Base-by-base conservation (phyloP, 2,113 vertebrate species). In the Cynocephalus volans region DNA sequence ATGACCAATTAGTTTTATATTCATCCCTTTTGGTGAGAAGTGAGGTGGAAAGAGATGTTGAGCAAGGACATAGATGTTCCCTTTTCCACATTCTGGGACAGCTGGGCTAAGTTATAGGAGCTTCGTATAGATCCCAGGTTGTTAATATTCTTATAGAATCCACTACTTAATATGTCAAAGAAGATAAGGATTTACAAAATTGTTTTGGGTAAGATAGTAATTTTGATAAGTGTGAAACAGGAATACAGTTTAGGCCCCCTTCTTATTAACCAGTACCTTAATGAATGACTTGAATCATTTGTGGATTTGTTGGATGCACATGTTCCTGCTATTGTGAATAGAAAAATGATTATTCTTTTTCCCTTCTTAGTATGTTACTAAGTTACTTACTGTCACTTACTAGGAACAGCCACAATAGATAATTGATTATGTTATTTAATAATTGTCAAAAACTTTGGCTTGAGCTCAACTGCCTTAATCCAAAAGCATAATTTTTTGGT, bases 351-450 rank as follows among this genome's bases (percentile, higher is more conserved):
- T 65, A n/a, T 91, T 77, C 18, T 54, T 93, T 62, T 73, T 93
- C 5, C 5, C 5, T 75, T 11, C 13, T 80, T 86, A 41, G 15
- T 70, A 72, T 90, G 5, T 95, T 82, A 41, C n/a, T n/a, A n/a
- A n/a, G n/a, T n/a, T 41, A 41, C 41, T 3, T 62, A 19, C 58
- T 88, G 23, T 85, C 80, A 70, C 19, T 80, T 80, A 7, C 31
- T 79, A 50, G 70, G 36, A 90, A 31, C 33, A 86, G 36, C 62
- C 56, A 90, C 36, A 89, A 24, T 21, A 87, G 76, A 69, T 83
- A 70, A 87, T 89, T 81, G 60, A 91, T 93, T 91, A 45, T 52
- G 21, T 82, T 48, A 88, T 89, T 94, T 77, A 95, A 89, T 95
- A 92, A 87, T 80, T 95, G 45, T 80, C 58, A 90, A 31, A 93